Percentiles rank a stretch among this genome's conserved stretches.
phyloP scores from a whole-genome alignment of 2,888 invertebrate genomes.

The Piscicola geometra region DNA sequence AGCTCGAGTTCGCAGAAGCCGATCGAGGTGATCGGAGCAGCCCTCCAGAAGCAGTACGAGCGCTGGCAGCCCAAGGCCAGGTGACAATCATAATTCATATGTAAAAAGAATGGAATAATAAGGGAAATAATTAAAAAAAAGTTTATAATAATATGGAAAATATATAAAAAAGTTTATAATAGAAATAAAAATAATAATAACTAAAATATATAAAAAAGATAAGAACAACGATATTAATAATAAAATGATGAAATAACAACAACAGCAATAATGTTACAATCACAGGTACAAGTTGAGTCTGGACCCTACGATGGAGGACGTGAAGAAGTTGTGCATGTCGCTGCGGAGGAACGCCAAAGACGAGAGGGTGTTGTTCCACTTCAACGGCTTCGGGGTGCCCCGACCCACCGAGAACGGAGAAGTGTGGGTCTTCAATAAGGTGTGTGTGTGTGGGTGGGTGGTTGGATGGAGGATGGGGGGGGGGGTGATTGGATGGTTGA shows the following conservation, averaged over 20 bases:
- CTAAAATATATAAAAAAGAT: too few species aligned
- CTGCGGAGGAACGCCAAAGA: constrained; percentile 93
- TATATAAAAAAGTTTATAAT: too few species aligned
- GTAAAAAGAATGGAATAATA: too few species aligned
- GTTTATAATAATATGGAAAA: too few species aligned
- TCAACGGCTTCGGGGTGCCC: constrained; percentile 98
- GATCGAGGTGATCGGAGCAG: constrained; percentile 81
- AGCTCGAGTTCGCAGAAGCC: constrained; percentile 66
- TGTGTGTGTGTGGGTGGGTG: too few species aligned
- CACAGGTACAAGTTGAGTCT: constrained; percentile 80
- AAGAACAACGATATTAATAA: too few species aligned
- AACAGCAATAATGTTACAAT: too few species aligned
- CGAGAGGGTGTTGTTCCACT: constrained; percentile 95
- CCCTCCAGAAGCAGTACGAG: constrained; percentile 91
- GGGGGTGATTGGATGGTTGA: too few species aligned
- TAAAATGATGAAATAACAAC: too few species aligned
- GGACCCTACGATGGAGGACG: constrained; percentile 95
- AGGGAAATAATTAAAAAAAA: too few species aligned
- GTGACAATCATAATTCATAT: not conserved
- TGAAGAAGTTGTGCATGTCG: constrained; percentile 90
- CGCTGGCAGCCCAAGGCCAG: constrained; percentile 92
- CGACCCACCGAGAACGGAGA: constrained; percentile 95
- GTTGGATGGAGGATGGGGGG: not conserved
- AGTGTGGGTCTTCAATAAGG: constrained; percentile 98
- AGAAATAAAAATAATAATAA: too few species aligned